These are phyloP conservation scores for Leptothorax acervorum DNA, from an alignment of 2,888 invertebrate species.

Conservation along the genomic window DNA sequence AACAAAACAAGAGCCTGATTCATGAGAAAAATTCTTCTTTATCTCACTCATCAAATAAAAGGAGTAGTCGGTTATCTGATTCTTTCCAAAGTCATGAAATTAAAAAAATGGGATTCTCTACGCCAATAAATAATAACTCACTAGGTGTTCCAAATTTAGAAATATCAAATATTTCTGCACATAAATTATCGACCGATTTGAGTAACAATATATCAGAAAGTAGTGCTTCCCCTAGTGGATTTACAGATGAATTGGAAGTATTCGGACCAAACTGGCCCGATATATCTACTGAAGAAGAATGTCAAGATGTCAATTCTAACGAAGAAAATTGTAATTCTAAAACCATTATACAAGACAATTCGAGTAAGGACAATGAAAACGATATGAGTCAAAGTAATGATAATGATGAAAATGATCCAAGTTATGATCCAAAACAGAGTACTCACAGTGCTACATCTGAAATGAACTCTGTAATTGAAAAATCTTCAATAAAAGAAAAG, in stretches of 20 bases:
- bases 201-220: neutral
- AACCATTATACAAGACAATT: neutral
- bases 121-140: slow-evolving; percentile 4
- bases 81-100: no score
- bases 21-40: neutral
- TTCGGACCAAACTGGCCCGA: neutral
- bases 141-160: neutral
- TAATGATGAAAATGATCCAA: neutral
- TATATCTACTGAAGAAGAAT: neutral
- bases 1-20: neutral
- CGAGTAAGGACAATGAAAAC: neutral
- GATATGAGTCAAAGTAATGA: neutral
- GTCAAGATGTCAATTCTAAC: neutral
- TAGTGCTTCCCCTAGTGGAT: neutral
- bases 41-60: neutral
- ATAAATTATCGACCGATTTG: neutral
- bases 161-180: neutral
- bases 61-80: neutral
- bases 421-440: neutral
- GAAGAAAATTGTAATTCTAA: neutral
- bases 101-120: neutral
- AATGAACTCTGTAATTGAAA: neutral
- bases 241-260: neutral
- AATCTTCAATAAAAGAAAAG: neutral
- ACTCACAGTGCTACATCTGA: neutral